phyloP scores from a whole-genome alignment of 2,888 invertebrate genomes.

The Acanthosoma haemorrhoidale region DNA sequence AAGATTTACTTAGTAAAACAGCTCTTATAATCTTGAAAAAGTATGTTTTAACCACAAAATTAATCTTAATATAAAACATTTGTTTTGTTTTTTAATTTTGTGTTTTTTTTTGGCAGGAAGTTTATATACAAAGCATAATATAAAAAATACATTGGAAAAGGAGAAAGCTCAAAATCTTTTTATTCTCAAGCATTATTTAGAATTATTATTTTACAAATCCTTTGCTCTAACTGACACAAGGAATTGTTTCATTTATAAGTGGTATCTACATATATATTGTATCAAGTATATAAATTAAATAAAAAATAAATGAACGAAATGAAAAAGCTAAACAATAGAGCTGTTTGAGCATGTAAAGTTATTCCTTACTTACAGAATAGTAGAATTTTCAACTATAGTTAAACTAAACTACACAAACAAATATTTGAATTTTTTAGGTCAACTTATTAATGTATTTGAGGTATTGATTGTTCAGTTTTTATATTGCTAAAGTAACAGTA shows the following conservation, averaged over 20 bases:
- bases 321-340: neutral
- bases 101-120: neutral
- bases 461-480: too few species aligned
- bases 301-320: neutral
- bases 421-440: too few species aligned
- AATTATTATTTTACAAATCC: neutral
- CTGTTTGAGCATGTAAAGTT: slow-evolving; percentile 3
- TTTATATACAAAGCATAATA: neutral
- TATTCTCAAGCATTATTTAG: neutral
- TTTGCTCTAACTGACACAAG: neutral
- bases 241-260: neutral
- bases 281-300: neutral
- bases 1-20: neutral
- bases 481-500: too few species aligned
- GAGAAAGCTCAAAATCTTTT: neutral
- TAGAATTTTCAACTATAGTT: too few species aligned
- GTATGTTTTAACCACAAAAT: too few species aligned
- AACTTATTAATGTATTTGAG: too few species aligned
- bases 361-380: neutral
- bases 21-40: neutral
- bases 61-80: too few species aligned
- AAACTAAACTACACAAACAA: too few species aligned
- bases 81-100: too few species aligned
- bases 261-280: neutral
- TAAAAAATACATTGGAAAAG: neutral